These are phyloP conservation scores for Drymodes brunneopygia DNA, from an alignment of 2,113 vertebrate species.

Conservation along the genomic window DNA sequence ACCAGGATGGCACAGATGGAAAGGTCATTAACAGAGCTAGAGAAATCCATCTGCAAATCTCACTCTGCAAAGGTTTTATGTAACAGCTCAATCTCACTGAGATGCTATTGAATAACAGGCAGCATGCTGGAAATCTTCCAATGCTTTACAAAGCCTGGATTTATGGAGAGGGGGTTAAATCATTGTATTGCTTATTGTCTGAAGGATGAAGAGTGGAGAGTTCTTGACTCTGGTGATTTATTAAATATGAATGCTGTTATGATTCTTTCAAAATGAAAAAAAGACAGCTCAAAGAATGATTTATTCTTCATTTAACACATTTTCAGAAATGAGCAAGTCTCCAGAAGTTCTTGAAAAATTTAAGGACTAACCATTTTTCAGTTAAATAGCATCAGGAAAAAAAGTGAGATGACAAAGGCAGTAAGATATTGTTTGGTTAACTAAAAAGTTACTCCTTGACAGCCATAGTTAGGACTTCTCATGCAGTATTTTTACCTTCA, in stretches of 20 bases:
- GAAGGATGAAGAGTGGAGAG: neutral
- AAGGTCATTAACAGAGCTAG: neutral
- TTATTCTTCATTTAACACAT: neutral
- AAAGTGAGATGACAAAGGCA: neutral
- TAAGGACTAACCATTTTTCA: neutral
- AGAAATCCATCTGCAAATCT: constrained; percentile 31
- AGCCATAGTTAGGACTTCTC: neutral
- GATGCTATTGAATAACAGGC: neutral
- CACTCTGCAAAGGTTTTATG: constrained; percentile 13
- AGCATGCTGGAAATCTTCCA: neutral
- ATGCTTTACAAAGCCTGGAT: constrained; percentile 31
- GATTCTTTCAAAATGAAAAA: neutral
- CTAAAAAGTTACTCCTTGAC: neutral
- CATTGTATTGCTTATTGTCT: neutral
- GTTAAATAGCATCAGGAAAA: neutral
- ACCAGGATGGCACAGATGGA: neutral
- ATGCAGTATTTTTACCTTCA: neutral
- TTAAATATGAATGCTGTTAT: neutral
- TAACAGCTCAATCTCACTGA: constrained; percentile 15
- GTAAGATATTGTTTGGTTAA: neutral
- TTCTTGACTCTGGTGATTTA: neutral
- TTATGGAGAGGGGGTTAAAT: neutral
- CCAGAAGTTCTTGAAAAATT: neutral
- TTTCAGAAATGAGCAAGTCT: neutral
- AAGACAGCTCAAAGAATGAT: neutral